Base-by-base conservation (phyloP, 1,140 invertebrate species). In the Halyomorpha halys region DNA sequence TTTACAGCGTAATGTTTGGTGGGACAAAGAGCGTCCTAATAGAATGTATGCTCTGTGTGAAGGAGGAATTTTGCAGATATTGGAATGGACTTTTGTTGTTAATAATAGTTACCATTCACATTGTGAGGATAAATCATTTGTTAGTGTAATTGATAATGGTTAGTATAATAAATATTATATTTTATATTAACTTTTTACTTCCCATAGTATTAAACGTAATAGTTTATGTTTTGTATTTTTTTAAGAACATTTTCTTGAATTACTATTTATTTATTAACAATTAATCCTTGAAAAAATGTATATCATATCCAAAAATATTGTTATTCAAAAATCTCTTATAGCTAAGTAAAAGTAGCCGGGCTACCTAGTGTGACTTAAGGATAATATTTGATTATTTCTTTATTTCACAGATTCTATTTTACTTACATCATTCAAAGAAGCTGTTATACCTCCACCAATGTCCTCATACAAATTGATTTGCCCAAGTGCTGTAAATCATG, bases 361-460 rank as follows among this genome's bases (percentile, higher is more conserved):
- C n/a, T n/a, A n/a, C n/a, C n/a, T n/a, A n/a, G n/a, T n/a, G n/a
- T n/a, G n/a, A n/a, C n/a, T n/a, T n/a, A n/a, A n/a, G n/a, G n/a
- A n/a, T n/a, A 4, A 47, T 47, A 18, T 16, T 47, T 3, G 13
- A 3, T 49, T 45, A 4, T 63, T 67, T 59, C 67, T 53, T 68
- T 30, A 21, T 34, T 56, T 63, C 64, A 61, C 14, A 73, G 80
- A 79, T 54, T 81, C 82, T 69, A 64, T 88, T 19, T 74, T 89
- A 21, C 54, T 93, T 25, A 92, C 91, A 14, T 80, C 82, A 54
- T 90, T 94, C 69, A 80, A 81, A 68, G 72, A 82, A 62, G 80
- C 81, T 59, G 78, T 90, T 27, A 78, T 93, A 9, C 92, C 92
- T 47, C 92, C 92, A 6, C 91, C 92, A 54, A 86, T 93, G 86